Evolutionary conservation across 2,888 invertebrate genomes (phyloP), one percentile per base, ranked within the genome.

Genomic region (Ormyrus rosae): DNA sequence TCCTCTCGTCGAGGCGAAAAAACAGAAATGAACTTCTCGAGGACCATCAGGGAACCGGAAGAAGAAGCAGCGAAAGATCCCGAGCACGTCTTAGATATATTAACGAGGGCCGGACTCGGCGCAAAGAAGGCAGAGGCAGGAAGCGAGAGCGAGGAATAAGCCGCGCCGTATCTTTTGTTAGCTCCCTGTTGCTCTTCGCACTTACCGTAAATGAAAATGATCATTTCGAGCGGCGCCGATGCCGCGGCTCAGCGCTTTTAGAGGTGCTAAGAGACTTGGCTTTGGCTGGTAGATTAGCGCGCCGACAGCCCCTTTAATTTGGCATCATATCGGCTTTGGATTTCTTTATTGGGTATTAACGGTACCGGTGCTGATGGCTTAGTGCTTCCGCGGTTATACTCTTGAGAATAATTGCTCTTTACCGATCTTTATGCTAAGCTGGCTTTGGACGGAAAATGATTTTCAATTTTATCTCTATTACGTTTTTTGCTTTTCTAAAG

Each of bases 151-250:
- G 48, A 60, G 2, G 50, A 34, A 34, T 19, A 51, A 19, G 34
- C n/a, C 45, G 72, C 45, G 72, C 45, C 61, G 45, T n/a, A 9
- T 6, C 56, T 51, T 73, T 75, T 50, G 58, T 75, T 70, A 65
- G 65, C 64, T 65, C 63, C 46, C 56, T 67, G 70, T 75, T 65
- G 78, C 81, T 78, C 71, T 81, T 81, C 81, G 74, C 81, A 50
- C 74, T 69, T 65, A 19, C 55, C 58, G 6, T 13, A 71, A 67
- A 77, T 73, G 77, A 73, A 71, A 78, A 75, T 80, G 67, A 46
- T 55, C 5, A 9, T 34, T 55, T 8, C 60, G 13, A 55, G 51
- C 64, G 67, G 8, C 10, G 56, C 45, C 11, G 64, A 11, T 34
- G 34, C 56, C 5, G 45, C 48, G 46, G 19, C 46, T 45, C 58